A percentile compares a stretch with the other conserved stretches of the same genome.
These are phyloP conservation scores for Actinernus sp. DNA, from an alignment of 92 coral and sea anemone genomes.

Conservation along the genomic window DNA sequence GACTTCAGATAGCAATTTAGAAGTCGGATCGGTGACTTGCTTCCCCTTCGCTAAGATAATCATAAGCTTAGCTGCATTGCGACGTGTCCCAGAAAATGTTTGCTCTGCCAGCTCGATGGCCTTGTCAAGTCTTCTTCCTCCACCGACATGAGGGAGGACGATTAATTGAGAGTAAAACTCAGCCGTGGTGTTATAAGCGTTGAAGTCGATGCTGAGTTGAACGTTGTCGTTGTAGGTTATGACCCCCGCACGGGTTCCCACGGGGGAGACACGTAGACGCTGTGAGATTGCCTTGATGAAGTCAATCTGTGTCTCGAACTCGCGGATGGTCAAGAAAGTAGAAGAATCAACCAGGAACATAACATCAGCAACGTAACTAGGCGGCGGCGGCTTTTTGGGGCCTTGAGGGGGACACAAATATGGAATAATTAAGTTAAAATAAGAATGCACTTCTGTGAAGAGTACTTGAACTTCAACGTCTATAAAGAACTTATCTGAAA, in stretches of 20 bases:
- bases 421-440: too few relatives aligned
- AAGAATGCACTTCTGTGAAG: too few relatives aligned
- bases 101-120: conserved; percentile 63
- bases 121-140: conserved; percentile 30
- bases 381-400: too few relatives aligned
- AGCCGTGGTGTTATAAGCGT: conserved; percentile 37
- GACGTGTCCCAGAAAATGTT: conserved; percentile 51
- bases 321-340: conserved; percentile 43
- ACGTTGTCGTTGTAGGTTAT: conserved; percentile 78
- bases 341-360: conserved; percentile 92
- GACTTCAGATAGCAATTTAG: conserved; percentile 59
- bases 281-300: conserved; percentile 68
- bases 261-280: conserved; percentile 70
- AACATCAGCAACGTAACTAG: conserved; percentile 49
- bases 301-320: conserved; percentile 69
- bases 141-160: conserved; percentile 28
- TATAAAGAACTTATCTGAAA: too few relatives aligned
- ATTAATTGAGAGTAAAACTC: conserved; percentile 56
- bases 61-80: conserved; percentile 63
- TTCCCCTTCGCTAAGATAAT: conserved; percentile 67
- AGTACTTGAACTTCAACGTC: too few relatives aligned
- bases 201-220: conserved; percentile 50
- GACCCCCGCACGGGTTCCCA: conserved; percentile 85
- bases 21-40: conserved; percentile 31
- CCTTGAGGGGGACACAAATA: too few relatives aligned